Percentiles rank a stretch among this genome's conserved stretches.
Evolutionary conservation across 2,113 vertebrate species (phyloP).

Genomic region (Hemiprocne comata): DNA sequence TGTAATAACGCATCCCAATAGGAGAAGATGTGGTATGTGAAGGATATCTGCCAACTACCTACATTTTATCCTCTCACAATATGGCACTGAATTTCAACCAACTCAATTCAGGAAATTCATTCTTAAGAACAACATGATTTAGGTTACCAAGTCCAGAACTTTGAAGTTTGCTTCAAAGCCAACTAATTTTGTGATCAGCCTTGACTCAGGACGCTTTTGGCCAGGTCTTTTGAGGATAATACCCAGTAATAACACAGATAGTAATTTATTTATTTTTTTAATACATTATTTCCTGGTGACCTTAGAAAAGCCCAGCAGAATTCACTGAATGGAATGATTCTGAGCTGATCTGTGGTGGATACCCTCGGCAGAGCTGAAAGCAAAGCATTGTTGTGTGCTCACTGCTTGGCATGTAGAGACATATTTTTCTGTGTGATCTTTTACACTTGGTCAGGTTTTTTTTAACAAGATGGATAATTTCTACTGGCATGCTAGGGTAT

Average conservation of each 20-base stretch:
- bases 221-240: neutral
- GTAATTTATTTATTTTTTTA: neutral
- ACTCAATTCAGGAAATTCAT: neutral
- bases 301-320: neutral
- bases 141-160: neutral
- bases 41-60: neutral
- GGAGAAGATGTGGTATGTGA: neutral
- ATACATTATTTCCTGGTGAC: neutral
- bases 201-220: neutral
- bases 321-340: neutral
- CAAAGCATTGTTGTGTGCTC: neutral
- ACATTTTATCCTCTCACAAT: neutral
- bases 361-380: neutral
- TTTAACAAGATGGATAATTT: neutral
- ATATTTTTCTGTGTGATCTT: neutral
- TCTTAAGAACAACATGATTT: neutral
- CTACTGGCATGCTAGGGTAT: neutral
- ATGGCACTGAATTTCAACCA: neutral
- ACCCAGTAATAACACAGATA: neutral
- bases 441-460: neutral
- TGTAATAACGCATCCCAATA: neutral
- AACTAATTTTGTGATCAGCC: neutral
- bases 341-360: neutral
- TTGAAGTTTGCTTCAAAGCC: neutral
- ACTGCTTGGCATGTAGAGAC: neutral